Evolutionary conservation across 2,113 vertebrate species (phyloP).

Genomic region (Narcine bancroftii): DNA sequence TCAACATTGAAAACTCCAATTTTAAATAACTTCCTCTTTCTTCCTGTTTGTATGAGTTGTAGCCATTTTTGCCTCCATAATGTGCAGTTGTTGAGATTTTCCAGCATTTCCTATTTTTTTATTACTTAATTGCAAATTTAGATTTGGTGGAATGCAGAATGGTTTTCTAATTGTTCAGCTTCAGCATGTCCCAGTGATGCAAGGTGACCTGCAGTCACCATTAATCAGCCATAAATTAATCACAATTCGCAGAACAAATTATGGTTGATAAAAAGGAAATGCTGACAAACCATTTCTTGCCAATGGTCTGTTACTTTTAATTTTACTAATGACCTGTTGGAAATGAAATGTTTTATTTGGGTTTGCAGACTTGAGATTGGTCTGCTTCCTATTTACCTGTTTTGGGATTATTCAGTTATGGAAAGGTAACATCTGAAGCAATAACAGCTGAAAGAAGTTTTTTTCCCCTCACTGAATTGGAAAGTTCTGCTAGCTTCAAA

Average conservation of each 20-base stretch:
- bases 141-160: neutral
- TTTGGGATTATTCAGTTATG: constrained; percentile 16
- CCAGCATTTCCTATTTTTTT: no score
- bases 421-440: constrained; percentile 15
- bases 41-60: neutral
- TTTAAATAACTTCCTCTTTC: neutral
- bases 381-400: neutral
- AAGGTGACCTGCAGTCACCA: neutral
- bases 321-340: constrained; percentile 31
- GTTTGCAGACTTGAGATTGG: neutral
- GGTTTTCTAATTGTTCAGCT: neutral
- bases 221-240: neutral
- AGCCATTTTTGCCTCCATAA: no score
- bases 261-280: neutral
- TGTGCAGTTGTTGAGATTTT: no score
- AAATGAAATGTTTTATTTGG: constrained; percentile 1
- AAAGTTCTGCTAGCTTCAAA: constrained; percentile 24
- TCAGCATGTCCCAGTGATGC: neutral
- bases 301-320: neutral
- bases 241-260: neutral
- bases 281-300: neutral
- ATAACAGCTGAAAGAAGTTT: neutral
- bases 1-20: no score
- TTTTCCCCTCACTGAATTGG: neutral
- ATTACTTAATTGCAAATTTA: neutral